A percentile compares a stretch with the other conserved stretches of the same genome.
phyloP scores from a whole-genome alignment of 2,797 vertebrate species.

The Melanotaenia maccullochi region DNA sequence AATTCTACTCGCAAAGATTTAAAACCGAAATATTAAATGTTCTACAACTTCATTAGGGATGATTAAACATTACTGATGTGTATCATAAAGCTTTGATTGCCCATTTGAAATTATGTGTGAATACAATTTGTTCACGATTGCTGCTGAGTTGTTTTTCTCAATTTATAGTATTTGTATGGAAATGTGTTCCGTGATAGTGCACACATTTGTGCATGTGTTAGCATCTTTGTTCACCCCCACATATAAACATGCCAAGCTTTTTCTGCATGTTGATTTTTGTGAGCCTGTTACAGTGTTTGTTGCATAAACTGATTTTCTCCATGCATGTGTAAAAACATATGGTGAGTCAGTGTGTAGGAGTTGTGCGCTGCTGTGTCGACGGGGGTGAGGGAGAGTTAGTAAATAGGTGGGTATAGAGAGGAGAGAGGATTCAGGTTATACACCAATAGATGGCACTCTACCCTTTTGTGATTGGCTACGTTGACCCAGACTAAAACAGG shows the following conservation, averaged over 20 bases:
- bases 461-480: constrained; percentile 78
- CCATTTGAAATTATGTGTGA: neutral
- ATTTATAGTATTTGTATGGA: neutral
- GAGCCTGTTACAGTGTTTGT: constrained; percentile 14
- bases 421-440: constrained; percentile 63
- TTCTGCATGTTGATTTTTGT: constrained; percentile 40
- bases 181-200: constrained; percentile 3
- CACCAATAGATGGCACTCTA: constrained; percentile 87
- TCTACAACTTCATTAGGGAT: neutral
- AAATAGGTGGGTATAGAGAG: constrained; percentile 31
- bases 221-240: constrained; percentile 23
- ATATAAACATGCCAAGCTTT: neutral
- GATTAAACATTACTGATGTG: neutral
- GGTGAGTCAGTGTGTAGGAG: constrained; percentile 80
- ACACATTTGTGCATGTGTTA: constrained; percentile 18
- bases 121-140: neutral
- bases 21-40: too few species aligned
- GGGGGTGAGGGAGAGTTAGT: constrained; percentile 56
- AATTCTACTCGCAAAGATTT: too few species aligned
- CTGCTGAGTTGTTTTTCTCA: constrained; percentile 7
- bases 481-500: constrained; percentile 57
- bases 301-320: constrained; percentile 54
- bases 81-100: neutral
- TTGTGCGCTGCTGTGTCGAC: constrained; percentile 46
- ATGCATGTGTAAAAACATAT: constrained; percentile 69